Evolutionary conservation across 2,888 invertebrate genomes (phyloP), one percentile per base, ranked within the genome.

Genomic region (Deilephila elpenor): DNA sequence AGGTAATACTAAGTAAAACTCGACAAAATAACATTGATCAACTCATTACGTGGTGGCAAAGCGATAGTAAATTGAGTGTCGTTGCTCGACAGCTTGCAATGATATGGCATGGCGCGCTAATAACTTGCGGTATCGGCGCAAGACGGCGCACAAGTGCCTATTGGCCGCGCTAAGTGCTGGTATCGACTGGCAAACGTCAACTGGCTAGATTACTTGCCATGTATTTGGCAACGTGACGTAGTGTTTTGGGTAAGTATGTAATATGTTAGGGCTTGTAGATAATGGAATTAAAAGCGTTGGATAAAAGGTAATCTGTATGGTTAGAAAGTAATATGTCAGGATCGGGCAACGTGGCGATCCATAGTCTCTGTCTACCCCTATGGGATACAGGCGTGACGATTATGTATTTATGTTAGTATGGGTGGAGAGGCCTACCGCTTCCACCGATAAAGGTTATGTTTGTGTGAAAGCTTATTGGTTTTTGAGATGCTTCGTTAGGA

Each of bases 91-190:
- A 67, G 67, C 67, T 67, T 67, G 67, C 67, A 67, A 67, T 67
- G 67, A 67, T 67, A 67, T 67, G 67, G 51, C 78, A 67, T 67
- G 67, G 51, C 78, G 75, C 75, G 75, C 78, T 80, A 80, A 82
- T 84, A 85, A 80, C 79, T 81, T 85, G 82, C 78, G 83, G 82
- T 81, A 76, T 78, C 74, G 75, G 78, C 74, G 71, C 74, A 73
- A 78, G 80, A 78, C 76, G 75, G 77, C 76, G 74, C 78, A 75
- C 76, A 79, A 82, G 81, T 76, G 82, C 76, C 82, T 78, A 81
- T 81, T 82, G 80, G 75, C 76, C 77, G 77, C 77, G 77, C 78
- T 76, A 75, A 74, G 79, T 75, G 77, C 78, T 80, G 78, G 77
- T 79, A 80, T 78, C 77, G 80, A 78, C 77, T 80, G 51, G 25